Evolutionary conservation across 2,888 invertebrate genomes (phyloP).

Genomic region (Parthenolecanium corni): DNA sequence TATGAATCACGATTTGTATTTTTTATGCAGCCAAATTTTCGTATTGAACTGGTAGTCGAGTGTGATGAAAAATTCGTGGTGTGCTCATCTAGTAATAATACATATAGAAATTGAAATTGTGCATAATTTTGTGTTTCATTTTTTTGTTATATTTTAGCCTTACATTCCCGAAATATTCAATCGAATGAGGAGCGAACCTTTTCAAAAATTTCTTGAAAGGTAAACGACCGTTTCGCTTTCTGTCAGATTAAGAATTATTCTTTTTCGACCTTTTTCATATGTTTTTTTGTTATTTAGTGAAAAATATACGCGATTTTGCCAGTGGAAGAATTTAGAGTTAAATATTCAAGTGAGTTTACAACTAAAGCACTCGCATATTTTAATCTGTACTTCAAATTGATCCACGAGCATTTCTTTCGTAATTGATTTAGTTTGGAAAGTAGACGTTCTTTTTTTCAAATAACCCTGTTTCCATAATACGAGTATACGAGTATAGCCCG

Average conservation of each 20-base stretch:
- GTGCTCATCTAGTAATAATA: too few species aligned
- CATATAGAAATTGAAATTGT: background rate
- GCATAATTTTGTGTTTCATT: conserved; percentile 26
- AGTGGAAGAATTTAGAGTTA: conserved; percentile 99
- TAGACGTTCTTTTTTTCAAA: too few species aligned
- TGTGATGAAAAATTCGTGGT: too few species aligned
- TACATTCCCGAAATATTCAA: conserved; percentile 99
- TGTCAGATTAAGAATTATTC: background rate
- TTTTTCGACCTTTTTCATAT: background rate
- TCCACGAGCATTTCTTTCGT: too few species aligned
- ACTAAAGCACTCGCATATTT: too few species aligned
- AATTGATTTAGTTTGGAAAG: too few species aligned
- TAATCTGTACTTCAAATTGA: too few species aligned
- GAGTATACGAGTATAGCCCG: too few species aligned
- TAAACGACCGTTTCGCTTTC: conserved; percentile 41
- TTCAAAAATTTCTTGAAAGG: conserved; percentile 98
- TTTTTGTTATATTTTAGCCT: conserved; percentile 58
- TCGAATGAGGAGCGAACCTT: conserved; percentile 90
- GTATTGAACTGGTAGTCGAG: too few species aligned
- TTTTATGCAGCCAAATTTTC: too few species aligned
- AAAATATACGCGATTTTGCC: conserved; percentile 98
- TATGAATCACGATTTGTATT: too few species aligned
- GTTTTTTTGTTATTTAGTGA: conserved; percentile 73
- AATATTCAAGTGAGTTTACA: conserved; percentile 88
- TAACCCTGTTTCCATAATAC: too few species aligned